These are phyloP conservation scores for Galago senegalensis DNA, from an alignment of 2,797 vertebrate species.

Conservation along the genomic window DNA sequence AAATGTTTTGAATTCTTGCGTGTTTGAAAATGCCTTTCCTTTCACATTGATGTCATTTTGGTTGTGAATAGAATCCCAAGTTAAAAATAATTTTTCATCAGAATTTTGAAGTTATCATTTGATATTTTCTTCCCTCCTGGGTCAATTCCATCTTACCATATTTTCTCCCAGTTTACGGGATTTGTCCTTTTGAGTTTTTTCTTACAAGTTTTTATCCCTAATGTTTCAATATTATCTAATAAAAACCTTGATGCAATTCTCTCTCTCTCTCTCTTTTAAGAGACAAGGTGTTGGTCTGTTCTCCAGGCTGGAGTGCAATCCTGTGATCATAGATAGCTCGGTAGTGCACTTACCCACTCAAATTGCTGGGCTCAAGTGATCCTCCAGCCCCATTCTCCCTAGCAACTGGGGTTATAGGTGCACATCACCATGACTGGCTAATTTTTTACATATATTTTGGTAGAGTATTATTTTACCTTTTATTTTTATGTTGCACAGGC, in stretches of 20 bases:
- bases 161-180: background rate
- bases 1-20: background rate
- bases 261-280: background rate
- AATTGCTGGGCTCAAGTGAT: background rate
- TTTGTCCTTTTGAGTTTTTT: background rate
- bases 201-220: background rate
- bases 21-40: background rate
- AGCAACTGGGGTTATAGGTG: background rate
- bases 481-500: background rate
- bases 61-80: background rate
- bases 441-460: background rate
- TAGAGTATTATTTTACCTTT: background rate
- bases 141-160: background rate
- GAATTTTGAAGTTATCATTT: background rate
- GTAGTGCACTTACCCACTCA: background rate
- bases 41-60: background rate
- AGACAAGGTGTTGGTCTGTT: background rate
- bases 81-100: slow-evolving; percentile 31
- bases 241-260: background rate
- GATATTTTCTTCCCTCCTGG: background rate
- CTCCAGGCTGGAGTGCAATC: background rate
- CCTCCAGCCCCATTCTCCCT: background rate
- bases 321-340: background rate
- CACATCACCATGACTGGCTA: background rate
- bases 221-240: background rate